Percentiles rank a stretch among this genome's conserved stretches.
Conservation (phyloP, 2,113 vertebrate genomes). For the Spermophilus dauricus region DNA sequence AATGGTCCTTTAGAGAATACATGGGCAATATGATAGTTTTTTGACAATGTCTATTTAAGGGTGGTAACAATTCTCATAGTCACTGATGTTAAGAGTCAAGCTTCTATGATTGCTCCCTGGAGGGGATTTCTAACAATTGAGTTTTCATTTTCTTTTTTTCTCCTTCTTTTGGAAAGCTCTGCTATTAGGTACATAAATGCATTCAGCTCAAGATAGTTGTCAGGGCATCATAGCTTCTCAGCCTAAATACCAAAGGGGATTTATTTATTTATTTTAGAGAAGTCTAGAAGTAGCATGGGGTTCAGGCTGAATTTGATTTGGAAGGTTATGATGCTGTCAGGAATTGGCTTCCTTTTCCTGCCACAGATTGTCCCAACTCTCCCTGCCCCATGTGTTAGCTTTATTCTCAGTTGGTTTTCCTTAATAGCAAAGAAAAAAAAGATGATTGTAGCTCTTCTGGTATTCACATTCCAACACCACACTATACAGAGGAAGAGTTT, state of each 20-base stretch:
- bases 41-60: slow-evolving; percentile 28
- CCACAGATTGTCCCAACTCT: neutral
- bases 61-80: neutral
- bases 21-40: slow-evolving; percentile 17
- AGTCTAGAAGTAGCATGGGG: neutral
- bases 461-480: neutral
- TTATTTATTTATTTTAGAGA: slow-evolving; percentile 7
- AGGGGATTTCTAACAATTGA: slow-evolving; percentile 25
- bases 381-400: neutral
- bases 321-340: slow-evolving; percentile 11
- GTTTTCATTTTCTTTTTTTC: neutral
- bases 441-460: neutral
- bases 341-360: slow-evolving; percentile 19
- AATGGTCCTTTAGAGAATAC: neutral
- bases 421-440: neutral
- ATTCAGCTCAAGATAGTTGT: slow-evolving; percentile 64
- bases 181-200: slow-evolving; percentile 34
- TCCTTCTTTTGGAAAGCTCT: slow-evolving; percentile 42
- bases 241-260: slow-evolving; percentile 51
- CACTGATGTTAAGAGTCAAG: neutral
- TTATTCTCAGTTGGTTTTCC: neutral
- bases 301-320: slow-evolving; percentile 30
- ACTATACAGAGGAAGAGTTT: neutral
- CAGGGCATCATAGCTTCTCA: neutral
- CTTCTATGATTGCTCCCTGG: slow-evolving; percentile 32